Evolutionary conservation across 2,113 vertebrate species (phyloP), one percentile per base, ranked within the genome.

Genomic region (Cyprinodon variegatus): DNA sequence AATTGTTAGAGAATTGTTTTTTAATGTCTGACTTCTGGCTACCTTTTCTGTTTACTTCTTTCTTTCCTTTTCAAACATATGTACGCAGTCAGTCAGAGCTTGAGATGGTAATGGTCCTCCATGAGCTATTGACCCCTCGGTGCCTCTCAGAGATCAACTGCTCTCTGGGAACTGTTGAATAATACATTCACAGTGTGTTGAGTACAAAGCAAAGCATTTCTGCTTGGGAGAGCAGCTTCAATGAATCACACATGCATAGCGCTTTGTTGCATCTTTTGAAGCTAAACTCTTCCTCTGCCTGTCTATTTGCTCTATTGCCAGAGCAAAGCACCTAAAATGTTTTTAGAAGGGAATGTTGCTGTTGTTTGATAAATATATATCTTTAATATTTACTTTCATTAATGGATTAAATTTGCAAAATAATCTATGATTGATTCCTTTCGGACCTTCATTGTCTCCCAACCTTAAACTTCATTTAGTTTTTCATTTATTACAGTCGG

Each of bases 51-150:
- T 4, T 6, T 57, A 57, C 17, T 57, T 15, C 65, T 76, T 36
- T 65, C 50, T 59, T 57, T 38, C 57, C 3, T 36, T 48, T 1
- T 65, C 15, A 68, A 57, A 68, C 12, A 70, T 15, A 68, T 48
- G n/a, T 65, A 65, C 68, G 70, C 72, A 72, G 64, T 10, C 39
- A 36, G 64, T 12, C 13, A 48, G 11, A 40, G 68, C 73, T 77
- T 66, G 80, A 75, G 61, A 76, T 83, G 76, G 50, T 75, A 69
- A 85, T 79, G 39, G 67, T 66, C 59, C 70, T 78, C 74, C 53
- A 60, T 61, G 68, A 83, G 80, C 80, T 76, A 68, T 66, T 85
- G 82, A 91, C 88, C 84, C 84, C 84, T 76, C 80, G 37, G 82
- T 63, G 78, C 76, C 74, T 65, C 84, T 76, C 77, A 74, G 63